Base-by-base conservation (phyloP, 2,797 vertebrate species). In the Crocidura indochinensis region DNA sequence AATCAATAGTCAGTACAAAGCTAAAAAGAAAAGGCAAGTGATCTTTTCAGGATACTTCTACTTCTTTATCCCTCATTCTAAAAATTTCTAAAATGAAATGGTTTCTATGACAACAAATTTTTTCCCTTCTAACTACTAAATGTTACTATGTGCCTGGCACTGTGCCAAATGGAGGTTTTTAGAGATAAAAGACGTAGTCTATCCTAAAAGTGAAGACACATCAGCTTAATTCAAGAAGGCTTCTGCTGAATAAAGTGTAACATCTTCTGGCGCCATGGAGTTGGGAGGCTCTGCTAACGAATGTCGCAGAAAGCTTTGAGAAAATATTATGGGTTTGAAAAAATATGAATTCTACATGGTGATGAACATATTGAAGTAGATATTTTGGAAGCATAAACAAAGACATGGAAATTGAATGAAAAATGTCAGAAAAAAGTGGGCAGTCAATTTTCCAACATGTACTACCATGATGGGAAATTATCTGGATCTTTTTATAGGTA, bases 71-170 rank as follows among this genome's bases (percentile, higher is more conserved):
- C 51, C 10, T 51, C 51, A 72, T 62, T 26, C 8, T 53, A 77
- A 84, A 92, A 68, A n/a, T 0, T 71, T 88, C 53, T 71, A 75
- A 26, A 67, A 87, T 78, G 68, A 68, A 47, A 1, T 71, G 83
- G 62, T 1, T 79, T 29, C 31, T 2, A 46, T 79, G 29, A 49
- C 44, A 56, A 82, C 27, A 3, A 62, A 62, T 10, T 72, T 79
- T 47, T 44, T 82, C 51, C n/a, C 76, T 91, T 53, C 51, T 53
- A 53, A 53, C 51, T 17, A 53, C 17, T 12, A 15, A 38, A 4
- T 53, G 17, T 14, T 4, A 53, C 10, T 53, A 53, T 53, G 51
- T 53, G 51, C 51, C 10, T 53, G 38, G 51, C 51, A 53, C 3
- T 74, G 27, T 26, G 8, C 38, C 62, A 56, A n/a, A 26, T 64